These are phyloP conservation scores for Rhagologus leucostigma DNA, from an alignment of 2,113 vertebrate species.

Conservation along the genomic window DNA sequence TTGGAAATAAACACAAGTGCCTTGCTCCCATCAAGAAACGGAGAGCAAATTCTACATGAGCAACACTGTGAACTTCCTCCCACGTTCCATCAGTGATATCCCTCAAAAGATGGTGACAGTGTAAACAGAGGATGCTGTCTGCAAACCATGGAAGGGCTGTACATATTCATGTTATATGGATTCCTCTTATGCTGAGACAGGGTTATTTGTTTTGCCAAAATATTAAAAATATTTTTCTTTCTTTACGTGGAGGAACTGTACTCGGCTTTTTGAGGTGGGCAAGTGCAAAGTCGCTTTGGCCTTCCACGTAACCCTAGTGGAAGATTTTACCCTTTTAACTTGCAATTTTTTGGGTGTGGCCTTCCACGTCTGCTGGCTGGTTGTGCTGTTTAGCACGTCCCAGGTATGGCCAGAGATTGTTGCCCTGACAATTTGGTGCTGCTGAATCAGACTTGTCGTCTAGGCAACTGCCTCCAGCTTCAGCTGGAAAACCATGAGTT, in stretches of 20 bases:
- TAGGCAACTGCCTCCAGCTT: slow-evolving; percentile 30
- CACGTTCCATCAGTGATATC: not conserved
- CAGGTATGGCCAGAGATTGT: not conserved
- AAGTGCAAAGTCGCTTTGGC: not conserved
- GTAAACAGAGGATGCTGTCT: not conserved
- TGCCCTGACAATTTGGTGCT: slow-evolving; percentile 17
- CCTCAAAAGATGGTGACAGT: not conserved
- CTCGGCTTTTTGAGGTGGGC: not conserved
- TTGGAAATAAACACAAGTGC: not conserved
- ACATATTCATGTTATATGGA: not conserved
- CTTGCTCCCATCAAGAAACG: not conserved
- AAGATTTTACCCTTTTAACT: not conserved
- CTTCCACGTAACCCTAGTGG: not conserved
- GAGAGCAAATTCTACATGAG: not conserved
- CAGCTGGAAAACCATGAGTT: not conserved
- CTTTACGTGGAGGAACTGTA: not conserved
- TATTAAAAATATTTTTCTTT: not conserved
- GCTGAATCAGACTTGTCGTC: slow-evolving; percentile 42
- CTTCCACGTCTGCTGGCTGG: not conserved
- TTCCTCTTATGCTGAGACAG: not conserved
- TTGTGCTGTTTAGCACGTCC: not conserved
- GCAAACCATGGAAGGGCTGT: not conserved
- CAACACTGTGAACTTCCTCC: not conserved
- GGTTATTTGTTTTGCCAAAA: not conserved
- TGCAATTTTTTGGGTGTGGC: not conserved